Conservation (phyloP, 2,888 invertebrate species). For the Sericinus montela region DNA sequence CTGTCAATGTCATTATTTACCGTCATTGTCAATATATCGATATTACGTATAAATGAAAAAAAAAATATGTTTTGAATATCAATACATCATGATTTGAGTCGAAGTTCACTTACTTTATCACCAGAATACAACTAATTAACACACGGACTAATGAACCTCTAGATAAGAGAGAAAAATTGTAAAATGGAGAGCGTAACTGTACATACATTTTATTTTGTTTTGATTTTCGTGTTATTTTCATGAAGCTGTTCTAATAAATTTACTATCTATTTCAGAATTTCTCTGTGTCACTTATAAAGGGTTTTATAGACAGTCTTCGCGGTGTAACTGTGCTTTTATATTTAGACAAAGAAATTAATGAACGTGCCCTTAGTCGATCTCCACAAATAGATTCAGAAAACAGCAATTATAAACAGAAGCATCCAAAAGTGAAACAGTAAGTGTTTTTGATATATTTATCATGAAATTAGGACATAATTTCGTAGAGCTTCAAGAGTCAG, state of each 20-base stretch:
- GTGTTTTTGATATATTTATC: constrained; percentile 29
- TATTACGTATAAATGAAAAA: constrained; percentile 21
- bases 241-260: constrained; percentile 32
- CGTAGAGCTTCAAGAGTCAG: too few species aligned
- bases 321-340: constrained; percentile 87
- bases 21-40: background rate
- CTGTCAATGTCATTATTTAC: too few species aligned
- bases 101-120: constrained; percentile 20
- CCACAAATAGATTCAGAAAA: constrained; percentile 68
- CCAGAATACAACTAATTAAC: constrained; percentile 4
- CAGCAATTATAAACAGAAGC: constrained; percentile 61
- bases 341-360: constrained; percentile 88
- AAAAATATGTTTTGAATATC: constrained; percentile 16
- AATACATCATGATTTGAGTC: constrained; percentile 11
- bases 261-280: constrained; percentile 80
- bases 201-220: constrained; percentile 25
- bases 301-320: constrained; percentile 88
- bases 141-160: constrained; percentile 36
- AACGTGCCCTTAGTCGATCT: constrained; percentile 77
- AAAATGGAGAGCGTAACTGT: constrained; percentile 60
- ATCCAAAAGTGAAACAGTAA: constrained; percentile 75
- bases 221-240: constrained; percentile 17
- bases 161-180: constrained; percentile 19
- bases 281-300: constrained; percentile 82
- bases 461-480: background rate